A percentile compares a stretch with the other conserved stretches of the same genome.
phyloP scores from a whole-genome alignment of 2,888 invertebrate genomes.

The Drosophila pegasa region DNA sequence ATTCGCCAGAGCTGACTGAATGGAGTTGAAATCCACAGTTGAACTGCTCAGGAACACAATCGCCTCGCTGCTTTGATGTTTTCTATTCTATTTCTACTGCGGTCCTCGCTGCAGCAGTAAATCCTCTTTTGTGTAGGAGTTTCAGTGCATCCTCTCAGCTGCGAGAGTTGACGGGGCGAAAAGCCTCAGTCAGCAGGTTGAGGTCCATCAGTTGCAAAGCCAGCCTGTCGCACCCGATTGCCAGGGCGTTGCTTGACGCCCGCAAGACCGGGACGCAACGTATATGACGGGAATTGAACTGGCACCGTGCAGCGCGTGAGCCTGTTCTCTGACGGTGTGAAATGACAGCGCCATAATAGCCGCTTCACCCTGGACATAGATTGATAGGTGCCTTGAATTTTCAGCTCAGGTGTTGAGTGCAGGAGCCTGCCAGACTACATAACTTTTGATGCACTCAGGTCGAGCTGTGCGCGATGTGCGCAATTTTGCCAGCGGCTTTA shows the following conservation, averaged over 20 bases:
- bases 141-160: background rate
- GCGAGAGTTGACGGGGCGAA: constrained; percentile 1
- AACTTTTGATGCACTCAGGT: background rate
- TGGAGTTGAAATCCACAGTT: background rate
- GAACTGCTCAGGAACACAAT: background rate
- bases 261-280: background rate
- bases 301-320: constrained; percentile 1
- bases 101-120: background rate
- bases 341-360: constrained; percentile 11
- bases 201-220: background rate
- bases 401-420: constrained; percentile 3
- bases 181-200: constrained; percentile 4
- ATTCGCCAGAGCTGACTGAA: background rate
- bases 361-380: constrained; percentile 5
- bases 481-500: background rate
- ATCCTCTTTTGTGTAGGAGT: constrained; percentile 3
- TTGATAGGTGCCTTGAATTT: constrained; percentile 7
- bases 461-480: background rate
- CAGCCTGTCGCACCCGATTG: constrained; percentile 6
- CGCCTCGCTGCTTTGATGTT: background rate
- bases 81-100: too few species aligned
- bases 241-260: constrained; percentile 3
- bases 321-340: constrained; percentile 9
- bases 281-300: background rate
- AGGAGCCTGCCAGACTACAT: background rate